A percentile compares a stretch with the other conserved stretches of the same genome.
Evolutionary conservation across 1,140 invertebrate species (phyloP).

Genomic region (roundworm (Caenorhabditis elegans)): DNA sequence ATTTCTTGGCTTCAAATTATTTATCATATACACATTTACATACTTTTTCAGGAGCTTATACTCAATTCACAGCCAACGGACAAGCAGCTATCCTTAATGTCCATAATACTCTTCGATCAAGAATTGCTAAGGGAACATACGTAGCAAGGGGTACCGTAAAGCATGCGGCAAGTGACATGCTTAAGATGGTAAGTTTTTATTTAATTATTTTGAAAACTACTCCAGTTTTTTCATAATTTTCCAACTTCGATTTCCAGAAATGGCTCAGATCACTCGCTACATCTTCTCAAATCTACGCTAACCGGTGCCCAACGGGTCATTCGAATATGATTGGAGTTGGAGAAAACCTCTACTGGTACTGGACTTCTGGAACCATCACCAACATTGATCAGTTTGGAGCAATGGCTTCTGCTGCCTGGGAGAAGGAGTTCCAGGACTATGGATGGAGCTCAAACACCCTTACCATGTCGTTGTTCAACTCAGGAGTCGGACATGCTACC

Average conservation of each 20-base stretch:
- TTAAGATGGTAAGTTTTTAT: too few species aligned
- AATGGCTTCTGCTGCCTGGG: neutral
- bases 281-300: neutral
- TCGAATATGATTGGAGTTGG: neutral
- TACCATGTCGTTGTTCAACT: neutral
- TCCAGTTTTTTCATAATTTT: too few species aligned
- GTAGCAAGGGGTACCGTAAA: too few species aligned
- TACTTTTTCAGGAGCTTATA: too few species aligned
- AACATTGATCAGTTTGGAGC: neutral
- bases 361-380: neutral
- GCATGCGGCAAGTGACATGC: too few species aligned
- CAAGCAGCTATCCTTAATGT: too few species aligned
- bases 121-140: too few species aligned
- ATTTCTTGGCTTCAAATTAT: too few species aligned
- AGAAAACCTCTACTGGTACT: constrained; percentile 9
- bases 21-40: too few species aligned
- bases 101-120: too few species aligned
- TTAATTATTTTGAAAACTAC: too few species aligned
- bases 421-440: constrained; percentile 26
- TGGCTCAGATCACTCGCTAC: neutral
- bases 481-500: constrained; percentile 21
- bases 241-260: neutral
- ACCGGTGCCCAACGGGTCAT: neutral
- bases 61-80: too few species aligned
- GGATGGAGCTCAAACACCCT: neutral